A percentile compares a stretch with the other conserved stretches of the same genome.
Conservation (phyloP, 2,113 vertebrate species). For the Candoia aspera region DNA sequence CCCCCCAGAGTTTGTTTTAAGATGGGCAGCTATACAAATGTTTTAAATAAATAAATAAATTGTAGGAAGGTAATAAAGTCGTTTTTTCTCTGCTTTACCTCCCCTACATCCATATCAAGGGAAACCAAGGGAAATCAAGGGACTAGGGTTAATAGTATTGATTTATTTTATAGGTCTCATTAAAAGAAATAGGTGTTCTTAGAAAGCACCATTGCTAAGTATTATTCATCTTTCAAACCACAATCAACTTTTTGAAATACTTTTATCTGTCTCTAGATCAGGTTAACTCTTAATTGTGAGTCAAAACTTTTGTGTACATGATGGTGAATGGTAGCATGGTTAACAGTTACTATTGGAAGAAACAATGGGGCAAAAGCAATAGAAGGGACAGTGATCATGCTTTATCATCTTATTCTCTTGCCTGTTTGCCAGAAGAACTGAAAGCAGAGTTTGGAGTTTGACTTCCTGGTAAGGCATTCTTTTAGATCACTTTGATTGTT, state of each 20-base stretch:
- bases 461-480: not conserved
- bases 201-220: not conserved
- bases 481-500: not conserved
- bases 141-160: not conserved
- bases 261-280: not conserved
- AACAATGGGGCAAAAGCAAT: not conserved
- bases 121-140: not conserved
- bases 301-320: not conserved
- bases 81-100: not conserved
- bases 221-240: not conserved
- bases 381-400: not conserved
- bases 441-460: not conserved
- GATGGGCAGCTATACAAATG: no score
- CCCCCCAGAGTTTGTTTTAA: no score
- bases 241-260: not conserved
- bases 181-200: not conserved
- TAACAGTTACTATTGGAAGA: not conserved
- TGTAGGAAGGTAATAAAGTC: not conserved
- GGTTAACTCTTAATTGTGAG: not conserved
- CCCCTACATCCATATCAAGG: not conserved
- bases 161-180: not conserved
- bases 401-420: not conserved
- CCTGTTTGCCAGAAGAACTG: not conserved
- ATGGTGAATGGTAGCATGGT: not conserved
- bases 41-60: not conserved